These are phyloP conservation scores for Anseranas semipalmata DNA, from an alignment of 2,113 vertebrate species.

Conservation along the genomic window DNA sequence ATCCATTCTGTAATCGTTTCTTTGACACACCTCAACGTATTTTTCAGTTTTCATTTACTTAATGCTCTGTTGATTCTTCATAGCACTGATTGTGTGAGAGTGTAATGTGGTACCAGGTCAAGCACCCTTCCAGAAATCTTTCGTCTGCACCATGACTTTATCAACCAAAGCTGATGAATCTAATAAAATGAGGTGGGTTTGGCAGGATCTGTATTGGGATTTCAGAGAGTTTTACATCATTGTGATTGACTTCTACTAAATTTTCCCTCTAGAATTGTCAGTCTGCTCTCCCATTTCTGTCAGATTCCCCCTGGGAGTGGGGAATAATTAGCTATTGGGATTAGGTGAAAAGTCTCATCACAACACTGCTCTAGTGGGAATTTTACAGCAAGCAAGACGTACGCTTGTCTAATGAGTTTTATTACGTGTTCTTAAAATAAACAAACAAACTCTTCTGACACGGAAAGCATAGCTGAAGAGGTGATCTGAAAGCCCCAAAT, in stretches of 20 bases:
- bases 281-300: background rate
- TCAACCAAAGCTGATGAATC: background rate
- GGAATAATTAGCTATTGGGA: background rate
- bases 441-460: background rate
- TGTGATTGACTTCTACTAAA: background rate
- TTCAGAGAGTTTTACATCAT: background rate
- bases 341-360: background rate
- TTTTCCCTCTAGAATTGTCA: background rate
- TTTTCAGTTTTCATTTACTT: background rate
- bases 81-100: background rate
- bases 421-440: background rate
- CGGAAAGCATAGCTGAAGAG: background rate
- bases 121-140: background rate
- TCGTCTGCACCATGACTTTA: background rate
- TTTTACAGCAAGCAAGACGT: background rate
- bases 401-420: background rate
- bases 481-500: background rate
- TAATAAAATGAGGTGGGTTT: background rate
- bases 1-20: accelerated
- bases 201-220: background rate
- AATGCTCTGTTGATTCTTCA: background rate
- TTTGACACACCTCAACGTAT: background rate
- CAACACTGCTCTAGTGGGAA: background rate
- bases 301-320: background rate
- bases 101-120: background rate